Conservation (phyloP, 1,140 invertebrate genomes). For the Phocides pigmalion region DNA sequence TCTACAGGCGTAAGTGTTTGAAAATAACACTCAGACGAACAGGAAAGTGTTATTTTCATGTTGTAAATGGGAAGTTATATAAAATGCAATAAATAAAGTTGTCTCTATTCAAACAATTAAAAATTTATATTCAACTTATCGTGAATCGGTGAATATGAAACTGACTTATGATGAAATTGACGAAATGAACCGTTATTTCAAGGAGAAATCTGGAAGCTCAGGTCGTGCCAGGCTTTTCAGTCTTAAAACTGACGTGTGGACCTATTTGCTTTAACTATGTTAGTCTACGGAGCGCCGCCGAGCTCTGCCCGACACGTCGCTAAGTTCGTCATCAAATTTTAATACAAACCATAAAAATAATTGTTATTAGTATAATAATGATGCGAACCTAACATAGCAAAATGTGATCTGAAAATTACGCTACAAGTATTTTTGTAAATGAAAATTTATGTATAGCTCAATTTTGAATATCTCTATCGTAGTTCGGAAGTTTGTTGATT, state of each 20-base stretch:
- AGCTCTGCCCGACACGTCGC: constrained; percentile 4
- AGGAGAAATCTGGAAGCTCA: background rate
- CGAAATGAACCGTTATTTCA: background rate
- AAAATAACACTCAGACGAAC: no score
- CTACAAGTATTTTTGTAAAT: constrained; percentile 81
- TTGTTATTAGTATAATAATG: constrained; percentile 48
- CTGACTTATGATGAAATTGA: background rate
- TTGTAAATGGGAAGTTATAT: background rate
- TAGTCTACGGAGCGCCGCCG: background rate
- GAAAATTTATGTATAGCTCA: constrained; percentile 80
- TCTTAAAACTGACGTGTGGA: constrained; percentile 15
- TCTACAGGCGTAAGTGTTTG: background rate
- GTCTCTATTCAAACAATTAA: background rate
- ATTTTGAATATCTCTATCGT: constrained; percentile 66
- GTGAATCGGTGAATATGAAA: background rate
- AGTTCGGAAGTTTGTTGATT: constrained; percentile 26
- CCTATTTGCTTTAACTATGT: constrained; percentile 31
- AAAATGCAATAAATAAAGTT: background rate
- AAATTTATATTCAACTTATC: no score
- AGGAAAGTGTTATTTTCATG: background rate
- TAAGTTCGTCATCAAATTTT: constrained; percentile 18
- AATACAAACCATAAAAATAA: constrained; percentile 31
- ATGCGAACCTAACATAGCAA: constrained; percentile 62
- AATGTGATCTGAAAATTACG: constrained; percentile 80
- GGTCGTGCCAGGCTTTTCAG: constrained; percentile 7